Conservation (phyloP, 2,797 vertebrate genomes). For the Adelosebastes latens region DNA sequence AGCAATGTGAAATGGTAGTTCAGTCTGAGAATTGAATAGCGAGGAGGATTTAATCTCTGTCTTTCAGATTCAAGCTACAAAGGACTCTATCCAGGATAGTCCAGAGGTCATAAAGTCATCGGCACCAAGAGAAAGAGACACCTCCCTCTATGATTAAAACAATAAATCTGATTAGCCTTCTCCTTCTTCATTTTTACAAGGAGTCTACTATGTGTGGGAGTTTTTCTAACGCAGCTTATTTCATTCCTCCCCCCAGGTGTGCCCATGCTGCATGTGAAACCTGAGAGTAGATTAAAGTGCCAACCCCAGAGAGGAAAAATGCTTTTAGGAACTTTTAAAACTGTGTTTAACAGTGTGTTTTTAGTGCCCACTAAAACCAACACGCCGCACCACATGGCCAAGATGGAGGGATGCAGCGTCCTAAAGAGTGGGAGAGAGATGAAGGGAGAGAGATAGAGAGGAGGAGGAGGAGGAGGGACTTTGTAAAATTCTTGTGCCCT, state of each 20-base stretch:
- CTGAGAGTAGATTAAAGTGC: slow-evolving; percentile 83
- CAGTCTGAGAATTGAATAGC: slow-evolving; percentile 3
- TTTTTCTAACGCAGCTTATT: slow-evolving; percentile 56
- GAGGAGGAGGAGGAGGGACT: slow-evolving; percentile 11
- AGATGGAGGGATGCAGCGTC: slow-evolving; percentile 47
- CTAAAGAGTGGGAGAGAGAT: slow-evolving; percentile 22
- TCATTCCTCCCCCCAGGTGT: slow-evolving; percentile 78
- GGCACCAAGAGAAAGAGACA: slow-evolving; percentile 62
- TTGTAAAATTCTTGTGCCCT: neutral
- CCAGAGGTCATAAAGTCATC: slow-evolving; percentile 52
- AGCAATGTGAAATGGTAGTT: slow-evolving; percentile 9
- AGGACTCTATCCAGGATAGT: slow-evolving; percentile 20
- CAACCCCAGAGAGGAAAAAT: slow-evolving; percentile 80
- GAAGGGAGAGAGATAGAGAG: slow-evolving; percentile 19
- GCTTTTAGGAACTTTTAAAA: slow-evolving; percentile 87
- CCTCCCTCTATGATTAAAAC: slow-evolving; percentile 76
- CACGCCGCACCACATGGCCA: slow-evolving; percentile 71
- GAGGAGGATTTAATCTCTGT: slow-evolving; percentile 36
- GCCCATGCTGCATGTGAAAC: slow-evolving; percentile 77
- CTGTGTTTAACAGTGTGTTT: slow-evolving; percentile 83
- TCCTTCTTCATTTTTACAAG: slow-evolving; percentile 77
- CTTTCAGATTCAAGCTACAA: slow-evolving; percentile 23
- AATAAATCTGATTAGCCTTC: slow-evolving; percentile 81
- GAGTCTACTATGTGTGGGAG: slow-evolving; percentile 70
- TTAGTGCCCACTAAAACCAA: slow-evolving; percentile 84